Percentiles rank a stretch among this genome's conserved stretches.
Evolutionary conservation across 2,113 vertebrate species (phyloP).

Genomic region (Xerus inauris): DNA sequence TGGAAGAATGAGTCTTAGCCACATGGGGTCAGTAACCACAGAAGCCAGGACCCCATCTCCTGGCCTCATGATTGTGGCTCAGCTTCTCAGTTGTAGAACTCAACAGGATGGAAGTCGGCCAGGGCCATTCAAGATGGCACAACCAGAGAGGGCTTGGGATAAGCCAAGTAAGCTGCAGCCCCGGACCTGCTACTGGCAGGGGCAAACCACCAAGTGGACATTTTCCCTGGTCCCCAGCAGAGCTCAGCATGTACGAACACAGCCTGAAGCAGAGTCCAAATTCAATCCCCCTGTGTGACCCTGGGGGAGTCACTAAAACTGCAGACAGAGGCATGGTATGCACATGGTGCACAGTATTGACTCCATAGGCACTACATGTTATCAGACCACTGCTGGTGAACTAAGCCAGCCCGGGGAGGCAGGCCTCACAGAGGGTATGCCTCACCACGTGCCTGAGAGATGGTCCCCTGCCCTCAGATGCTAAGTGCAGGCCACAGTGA

Average conservation of each 20-base stretch:
- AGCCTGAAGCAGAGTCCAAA: not conserved
- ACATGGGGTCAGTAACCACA: no score
- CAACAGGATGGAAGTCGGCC: not conserved
- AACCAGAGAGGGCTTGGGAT: not conserved
- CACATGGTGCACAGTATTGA: rapidly evolving
- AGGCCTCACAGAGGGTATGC: not conserved
- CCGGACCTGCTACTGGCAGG: not conserved
- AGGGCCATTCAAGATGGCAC: not conserved
- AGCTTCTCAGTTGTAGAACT: not conserved
- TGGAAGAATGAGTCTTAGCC: not conserved
- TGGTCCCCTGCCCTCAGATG: no score
- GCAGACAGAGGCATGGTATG: no score
- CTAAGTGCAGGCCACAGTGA: not conserved
- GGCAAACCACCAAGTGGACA: not conserved
- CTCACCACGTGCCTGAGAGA: rapidly evolving
- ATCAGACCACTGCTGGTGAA: not conserved
- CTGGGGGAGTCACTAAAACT: not conserved
- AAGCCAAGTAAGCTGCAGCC: not conserved
- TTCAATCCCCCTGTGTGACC: not conserved
- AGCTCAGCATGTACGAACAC: not conserved
- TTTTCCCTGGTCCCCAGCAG: rapidly evolving
- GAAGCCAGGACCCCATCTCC: not conserved
- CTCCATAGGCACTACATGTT: no score
- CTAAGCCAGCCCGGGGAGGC: not conserved
- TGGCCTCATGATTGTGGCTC: no score